A percentile compares a stretch with the other conserved stretches of the same genome.
Evolutionary conservation across 2,113 vertebrate species (phyloP).

Genomic region (Poicephalus gulielmi): DNA sequence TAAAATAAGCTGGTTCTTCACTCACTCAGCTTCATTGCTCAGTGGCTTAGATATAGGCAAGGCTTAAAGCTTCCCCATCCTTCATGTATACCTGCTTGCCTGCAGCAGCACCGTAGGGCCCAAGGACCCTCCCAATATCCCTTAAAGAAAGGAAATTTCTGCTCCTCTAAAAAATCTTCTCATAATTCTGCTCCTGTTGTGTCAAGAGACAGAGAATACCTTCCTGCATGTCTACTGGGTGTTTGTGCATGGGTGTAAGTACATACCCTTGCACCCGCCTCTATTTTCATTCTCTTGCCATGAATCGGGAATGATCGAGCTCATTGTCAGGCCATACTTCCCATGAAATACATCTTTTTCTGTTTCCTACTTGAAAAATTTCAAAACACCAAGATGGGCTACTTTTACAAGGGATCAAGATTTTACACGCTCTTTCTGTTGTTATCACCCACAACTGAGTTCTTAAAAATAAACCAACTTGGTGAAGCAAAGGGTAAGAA

Average conservation of each 20-base stretch:
- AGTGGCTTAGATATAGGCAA: background rate
- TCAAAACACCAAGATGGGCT: background rate
- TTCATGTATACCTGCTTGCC: background rate
- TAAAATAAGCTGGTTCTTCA: background rate
- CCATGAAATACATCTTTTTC: background rate
- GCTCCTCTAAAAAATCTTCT: background rate
- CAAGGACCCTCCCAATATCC: background rate
- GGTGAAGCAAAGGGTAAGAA: background rate
- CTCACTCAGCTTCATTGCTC: background rate
- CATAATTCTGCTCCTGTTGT: background rate
- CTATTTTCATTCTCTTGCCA: background rate
- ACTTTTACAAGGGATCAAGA: background rate
- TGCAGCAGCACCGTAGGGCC: rapidly evolving
- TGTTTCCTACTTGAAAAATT: background rate
- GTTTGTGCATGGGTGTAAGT: background rate
- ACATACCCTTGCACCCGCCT: background rate
- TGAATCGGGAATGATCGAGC: background rate
- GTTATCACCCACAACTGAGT: background rate
- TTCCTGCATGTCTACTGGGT: background rate
- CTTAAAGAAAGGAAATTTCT: background rate
- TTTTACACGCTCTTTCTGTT: background rate
- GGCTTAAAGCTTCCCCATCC: background rate
- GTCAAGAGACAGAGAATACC: background rate
- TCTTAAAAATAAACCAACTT: background rate
- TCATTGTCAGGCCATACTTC: background rate